Evolutionary conservation across 2,113 vertebrate species (phyloP), one percentile per base, ranked within the genome.

Genomic region (Patagioenas fasciata): DNA sequence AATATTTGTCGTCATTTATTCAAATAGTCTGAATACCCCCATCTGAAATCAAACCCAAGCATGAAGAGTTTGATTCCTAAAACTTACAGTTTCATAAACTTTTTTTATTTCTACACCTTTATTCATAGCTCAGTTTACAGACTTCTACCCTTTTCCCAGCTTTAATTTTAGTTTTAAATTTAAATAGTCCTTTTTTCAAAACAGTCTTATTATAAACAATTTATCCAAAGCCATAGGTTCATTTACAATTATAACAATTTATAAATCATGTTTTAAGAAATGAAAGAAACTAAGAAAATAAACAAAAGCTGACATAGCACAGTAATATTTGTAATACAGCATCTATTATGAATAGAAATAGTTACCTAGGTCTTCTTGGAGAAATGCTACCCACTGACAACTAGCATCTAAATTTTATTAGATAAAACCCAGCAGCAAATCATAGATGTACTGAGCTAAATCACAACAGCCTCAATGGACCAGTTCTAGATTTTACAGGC

Each of bases 391-490:
- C 20, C 0, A 1, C 26, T 54, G 77, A 9, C 50, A 90, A 62
- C 11, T 36, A 67, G 17, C 32, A 18, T 57, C 73, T 31, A 23
- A 8, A 34, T 58, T 84, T 91, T 60, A 47, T 56, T 44, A 83
- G 21, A 57, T 16, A 80, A 94, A 90, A 85, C 4, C 9, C 10
- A 85, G 32, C 1, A 28, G 12, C 32, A 60, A 79, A 82, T 28
- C 58, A 26, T 8, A 56, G 9, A 8, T 48, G 16, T 38, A 70
- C 36, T 28, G 12, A 70, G 21, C 21, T 66, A 65, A 75, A 86
- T 53, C 29, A 20, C 29, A 69, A 61, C 3, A 77, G 21, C 15
- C 38, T 51, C 13, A 19, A 8, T 11, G 0, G 0, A 42, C 13
- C 3, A 80, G 44, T 40, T 88, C 9, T 16, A 11, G 20, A 28